Conservation (phyloP, 1,140 invertebrate genomes). For the Pseudomyrmex pallidus region DNA sequence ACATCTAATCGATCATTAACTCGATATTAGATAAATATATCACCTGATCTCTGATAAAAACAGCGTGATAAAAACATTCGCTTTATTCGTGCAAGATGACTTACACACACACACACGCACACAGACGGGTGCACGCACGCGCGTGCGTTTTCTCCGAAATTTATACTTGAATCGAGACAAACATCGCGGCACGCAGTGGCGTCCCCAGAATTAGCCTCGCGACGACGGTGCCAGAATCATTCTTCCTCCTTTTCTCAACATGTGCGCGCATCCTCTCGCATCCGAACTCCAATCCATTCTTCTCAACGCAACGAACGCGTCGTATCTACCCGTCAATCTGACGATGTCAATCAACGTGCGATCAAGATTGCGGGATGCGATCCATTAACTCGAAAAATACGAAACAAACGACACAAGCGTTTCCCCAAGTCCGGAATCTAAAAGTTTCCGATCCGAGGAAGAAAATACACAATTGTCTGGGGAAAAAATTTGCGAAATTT, state of each 20-base stretch:
- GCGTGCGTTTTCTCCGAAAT: neutral
- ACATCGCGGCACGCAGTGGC: neutral
- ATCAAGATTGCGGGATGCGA: conserved; percentile 28
- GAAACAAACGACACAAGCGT: neutral
- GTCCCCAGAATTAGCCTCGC: conserved; percentile 51
- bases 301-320: neutral
- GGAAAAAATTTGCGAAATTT: conserved; percentile 22
- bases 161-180: conserved; percentile 9
- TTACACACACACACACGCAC: too few relatives aligned
- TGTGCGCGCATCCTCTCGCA: neutral
- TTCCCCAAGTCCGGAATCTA: neutral
- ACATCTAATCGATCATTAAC: neutral
- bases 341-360: conserved; percentile 46
- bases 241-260: conserved; percentile 4
- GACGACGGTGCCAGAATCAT: conserved; percentile 31
- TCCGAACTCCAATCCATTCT: neutral
- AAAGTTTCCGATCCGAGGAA: neutral
- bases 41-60: neutral
- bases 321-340: conserved; percentile 45
- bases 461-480: conserved; percentile 14
- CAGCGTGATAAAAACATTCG: neutral
- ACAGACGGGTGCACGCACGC: neutral
- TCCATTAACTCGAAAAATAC: neutral
- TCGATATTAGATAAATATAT: conserved; percentile 7
- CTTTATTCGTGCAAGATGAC: neutral